These are phyloP conservation scores for Neodon shergylaensis DNA, from an alignment of 2,113 vertebrate genomes.

Conservation along the genomic window DNA sequence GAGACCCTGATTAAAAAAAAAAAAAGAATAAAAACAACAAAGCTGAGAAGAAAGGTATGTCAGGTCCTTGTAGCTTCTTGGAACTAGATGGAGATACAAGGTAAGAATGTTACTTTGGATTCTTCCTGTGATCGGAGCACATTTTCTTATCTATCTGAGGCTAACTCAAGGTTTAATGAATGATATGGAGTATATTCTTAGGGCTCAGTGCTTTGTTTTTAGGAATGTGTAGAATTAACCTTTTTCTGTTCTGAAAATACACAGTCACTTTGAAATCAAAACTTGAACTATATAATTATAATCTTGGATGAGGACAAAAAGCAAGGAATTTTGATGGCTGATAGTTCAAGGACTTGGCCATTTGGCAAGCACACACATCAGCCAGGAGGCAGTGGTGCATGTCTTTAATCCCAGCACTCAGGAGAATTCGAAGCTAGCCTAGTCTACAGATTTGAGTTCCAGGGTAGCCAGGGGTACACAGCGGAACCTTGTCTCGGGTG, in stretches of 20 bases:
- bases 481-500: neutral
- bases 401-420: neutral
- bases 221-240: neutral
- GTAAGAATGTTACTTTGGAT: neutral
- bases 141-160: neutral
- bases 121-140: neutral
- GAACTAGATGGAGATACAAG: neutral
- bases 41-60: neutral
- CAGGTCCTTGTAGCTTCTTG: neutral
- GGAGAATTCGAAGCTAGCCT: neutral
- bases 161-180: no score
- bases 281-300: neutral
- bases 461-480: neutral
- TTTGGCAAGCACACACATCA: conserved; percentile 1
- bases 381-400: neutral
- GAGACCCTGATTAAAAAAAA: neutral
- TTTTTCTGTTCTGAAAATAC: neutral
- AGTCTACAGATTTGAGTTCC: neutral
- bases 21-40: neutral
- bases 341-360: neutral
- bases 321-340: neutral
- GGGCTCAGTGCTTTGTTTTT: neutral
- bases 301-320: neutral
- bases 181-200: neutral
- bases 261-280: neutral